Conservation (phyloP, 2,797 vertebrate genomes). For the Pachyuromys duprasi region DNA sequence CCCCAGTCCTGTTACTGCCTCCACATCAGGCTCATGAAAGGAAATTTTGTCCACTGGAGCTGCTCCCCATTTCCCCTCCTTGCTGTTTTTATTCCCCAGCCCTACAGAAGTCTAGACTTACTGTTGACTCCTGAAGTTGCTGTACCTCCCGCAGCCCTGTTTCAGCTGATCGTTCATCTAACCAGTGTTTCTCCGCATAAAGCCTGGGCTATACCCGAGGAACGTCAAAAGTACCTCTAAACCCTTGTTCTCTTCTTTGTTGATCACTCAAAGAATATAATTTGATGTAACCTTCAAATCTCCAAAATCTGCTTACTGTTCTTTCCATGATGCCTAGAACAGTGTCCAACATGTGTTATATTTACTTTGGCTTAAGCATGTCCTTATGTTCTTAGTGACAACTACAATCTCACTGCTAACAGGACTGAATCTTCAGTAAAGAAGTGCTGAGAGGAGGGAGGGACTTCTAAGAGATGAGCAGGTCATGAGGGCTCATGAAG, state of each 20-base stretch:
- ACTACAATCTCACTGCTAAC: neutral
- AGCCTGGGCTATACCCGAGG: too few relatives aligned
- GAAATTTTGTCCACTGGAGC: rapidly evolving
- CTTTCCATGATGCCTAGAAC: neutral
- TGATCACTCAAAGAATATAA: neutral
- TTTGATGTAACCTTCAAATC: neutral
- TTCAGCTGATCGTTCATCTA: neutral
- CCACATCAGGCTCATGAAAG: rapidly evolving
- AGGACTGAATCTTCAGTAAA: neutral
- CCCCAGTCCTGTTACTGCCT: neutral
- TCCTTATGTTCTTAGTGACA: neutral
- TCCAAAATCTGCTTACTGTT: neutral
- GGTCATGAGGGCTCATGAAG: neutral
- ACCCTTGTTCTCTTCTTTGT: neutral
- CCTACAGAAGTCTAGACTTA: neutral
- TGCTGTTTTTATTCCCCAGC: neutral
- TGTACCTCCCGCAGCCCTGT: too few relatives aligned
- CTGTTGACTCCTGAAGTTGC: neutral
- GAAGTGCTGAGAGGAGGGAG: too few relatives aligned
- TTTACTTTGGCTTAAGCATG: too few relatives aligned
- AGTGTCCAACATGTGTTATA: neutral
- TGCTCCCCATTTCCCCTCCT: too few relatives aligned
- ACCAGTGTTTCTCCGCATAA: neutral
- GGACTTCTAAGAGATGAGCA: neutral
- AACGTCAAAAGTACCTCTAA: too few relatives aligned